Evolutionary conservation across 2,797 vertebrate genomes (phyloP).

Genomic region (Discoglossus pictus): DNA sequence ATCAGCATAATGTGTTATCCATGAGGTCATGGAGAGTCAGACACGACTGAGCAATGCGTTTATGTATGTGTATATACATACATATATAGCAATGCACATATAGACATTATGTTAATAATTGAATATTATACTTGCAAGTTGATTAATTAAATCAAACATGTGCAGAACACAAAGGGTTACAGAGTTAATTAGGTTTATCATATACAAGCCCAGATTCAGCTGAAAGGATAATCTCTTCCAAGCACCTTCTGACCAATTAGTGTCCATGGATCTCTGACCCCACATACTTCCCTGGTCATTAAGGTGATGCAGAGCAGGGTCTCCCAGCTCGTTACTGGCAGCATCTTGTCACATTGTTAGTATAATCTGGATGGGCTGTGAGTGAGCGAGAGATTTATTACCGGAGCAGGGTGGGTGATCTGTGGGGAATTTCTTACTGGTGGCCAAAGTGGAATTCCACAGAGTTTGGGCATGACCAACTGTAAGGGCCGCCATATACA

Average conservation of each 20-base stretch:
- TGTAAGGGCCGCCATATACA: no score
- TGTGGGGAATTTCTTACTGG: conserved; percentile 1
- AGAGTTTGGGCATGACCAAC: no score
- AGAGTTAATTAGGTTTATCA: not conserved
- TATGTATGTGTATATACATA: no score
- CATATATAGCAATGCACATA: no score
- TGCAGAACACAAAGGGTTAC: not conserved
- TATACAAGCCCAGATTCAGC: not conserved
- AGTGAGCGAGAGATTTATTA: conserved; percentile 35
- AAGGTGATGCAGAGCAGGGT: conserved; percentile 34
- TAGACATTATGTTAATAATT: no score
- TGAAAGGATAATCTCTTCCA: conserved; percentile 7
- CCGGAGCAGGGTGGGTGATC: conserved; percentile 22
- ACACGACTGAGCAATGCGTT: no score
- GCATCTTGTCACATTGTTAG: conserved; percentile 12
- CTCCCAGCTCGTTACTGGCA: conserved; percentile 16
- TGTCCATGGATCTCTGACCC: conserved; percentile 33
- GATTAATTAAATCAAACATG: no score
- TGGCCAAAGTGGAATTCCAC: conserved; percentile 13
- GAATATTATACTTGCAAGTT: no score
- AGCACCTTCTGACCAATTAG: conserved; percentile 30
- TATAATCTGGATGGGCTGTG: not conserved
- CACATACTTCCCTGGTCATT: conserved; percentile 34
- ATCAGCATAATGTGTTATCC: no score
- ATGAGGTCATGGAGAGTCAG: no score